phyloP scores from a whole-genome alignment of 2,113 vertebrate genomes.

The Oplegnathus fasciatus region DNA sequence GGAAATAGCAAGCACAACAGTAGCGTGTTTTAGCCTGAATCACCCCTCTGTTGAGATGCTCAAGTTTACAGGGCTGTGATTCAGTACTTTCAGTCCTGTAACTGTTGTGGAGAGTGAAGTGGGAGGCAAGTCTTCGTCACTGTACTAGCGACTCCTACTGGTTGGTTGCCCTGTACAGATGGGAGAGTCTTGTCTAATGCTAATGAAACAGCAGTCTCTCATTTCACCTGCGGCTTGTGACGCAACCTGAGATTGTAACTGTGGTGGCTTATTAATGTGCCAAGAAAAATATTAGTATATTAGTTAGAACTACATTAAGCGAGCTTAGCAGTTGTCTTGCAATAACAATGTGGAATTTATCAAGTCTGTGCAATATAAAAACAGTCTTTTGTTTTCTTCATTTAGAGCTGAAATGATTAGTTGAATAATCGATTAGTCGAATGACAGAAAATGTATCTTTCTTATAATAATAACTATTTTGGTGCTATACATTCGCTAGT shows the following conservation, averaged over 20 bases:
- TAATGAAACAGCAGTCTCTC: background rate
- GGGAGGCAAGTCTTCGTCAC: background rate
- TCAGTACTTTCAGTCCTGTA: too few species aligned
- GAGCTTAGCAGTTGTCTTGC: background rate
- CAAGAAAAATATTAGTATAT: background rate
- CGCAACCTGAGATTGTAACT: background rate
- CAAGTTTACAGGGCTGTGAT: too few species aligned
- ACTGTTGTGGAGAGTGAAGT: too few species aligned
- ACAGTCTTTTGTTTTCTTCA: background rate
- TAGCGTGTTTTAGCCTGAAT: background rate
- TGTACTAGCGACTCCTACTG: background rate
- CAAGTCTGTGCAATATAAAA: background rate
- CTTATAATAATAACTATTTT: background rate
- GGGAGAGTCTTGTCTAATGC: background rate
- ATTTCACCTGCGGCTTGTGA: background rate
- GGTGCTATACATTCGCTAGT: background rate
- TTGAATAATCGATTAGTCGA: background rate
- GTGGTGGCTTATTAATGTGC: background rate
- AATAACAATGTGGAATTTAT: background rate
- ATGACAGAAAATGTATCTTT: background rate
- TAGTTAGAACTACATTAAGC: background rate
- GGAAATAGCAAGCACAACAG: background rate
- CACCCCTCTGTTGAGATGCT: background rate
- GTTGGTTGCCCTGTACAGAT: background rate
- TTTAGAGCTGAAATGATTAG: background rate